Evolutionary conservation across 1,140 invertebrate species (phyloP).

Genomic region (Penaeus indicus): DNA sequence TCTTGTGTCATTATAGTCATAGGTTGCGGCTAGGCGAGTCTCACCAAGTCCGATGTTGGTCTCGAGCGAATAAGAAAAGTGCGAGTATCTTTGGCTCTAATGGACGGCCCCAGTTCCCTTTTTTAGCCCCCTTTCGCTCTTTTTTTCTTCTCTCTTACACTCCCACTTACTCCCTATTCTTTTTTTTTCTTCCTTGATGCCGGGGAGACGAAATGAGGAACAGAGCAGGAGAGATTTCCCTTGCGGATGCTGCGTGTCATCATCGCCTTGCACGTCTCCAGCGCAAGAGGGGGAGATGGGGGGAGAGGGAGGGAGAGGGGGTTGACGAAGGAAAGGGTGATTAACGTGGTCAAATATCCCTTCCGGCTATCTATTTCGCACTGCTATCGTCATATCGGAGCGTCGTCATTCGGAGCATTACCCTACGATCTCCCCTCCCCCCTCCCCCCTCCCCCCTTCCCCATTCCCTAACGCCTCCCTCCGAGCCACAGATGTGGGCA

Average conservation of each 20-base stretch:
- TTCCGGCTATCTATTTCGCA: not conserved
- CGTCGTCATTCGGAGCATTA: not conserved
- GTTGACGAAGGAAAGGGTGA: no score
- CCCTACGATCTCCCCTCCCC: not conserved
- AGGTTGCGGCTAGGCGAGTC: slow-evolving; percentile 34
- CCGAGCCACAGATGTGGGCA: not conserved
- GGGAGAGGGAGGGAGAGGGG: no score
- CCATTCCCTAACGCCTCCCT: not conserved
- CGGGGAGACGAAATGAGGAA: no score
- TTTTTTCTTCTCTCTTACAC: not conserved
- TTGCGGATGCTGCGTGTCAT: no score
- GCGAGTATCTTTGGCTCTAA: slow-evolving; percentile 2
- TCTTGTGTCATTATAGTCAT: slow-evolving; percentile 63
- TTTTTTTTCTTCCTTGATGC: not conserved
- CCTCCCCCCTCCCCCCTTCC: not conserved
- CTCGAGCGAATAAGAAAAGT: slow-evolving; percentile 39
- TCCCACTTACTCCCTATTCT: not conserved
- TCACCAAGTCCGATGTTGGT: slow-evolving; percentile 41
- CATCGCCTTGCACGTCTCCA: no score
- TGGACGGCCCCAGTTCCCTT: not conserved
- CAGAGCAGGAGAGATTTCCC: no score
- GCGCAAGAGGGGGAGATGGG: no score
- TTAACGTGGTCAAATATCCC: not conserved
- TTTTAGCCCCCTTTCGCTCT: slow-evolving; percentile 29
- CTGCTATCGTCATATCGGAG: not conserved